Evolutionary conservation across 2,797 vertebrate species (phyloP).

Genomic region (Nyctalus aviator): DNA sequence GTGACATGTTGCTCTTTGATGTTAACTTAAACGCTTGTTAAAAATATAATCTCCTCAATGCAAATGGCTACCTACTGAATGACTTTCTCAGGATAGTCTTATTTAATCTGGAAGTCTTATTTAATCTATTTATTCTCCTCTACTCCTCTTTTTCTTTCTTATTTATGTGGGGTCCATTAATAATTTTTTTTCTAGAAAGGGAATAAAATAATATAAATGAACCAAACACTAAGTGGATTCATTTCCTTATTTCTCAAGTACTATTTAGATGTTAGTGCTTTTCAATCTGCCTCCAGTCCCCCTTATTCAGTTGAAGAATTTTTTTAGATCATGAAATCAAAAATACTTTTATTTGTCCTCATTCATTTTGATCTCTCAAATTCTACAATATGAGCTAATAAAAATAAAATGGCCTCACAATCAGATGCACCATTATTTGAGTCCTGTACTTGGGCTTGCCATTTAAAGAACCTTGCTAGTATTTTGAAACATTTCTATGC

Average conservation of each 20-base stretch:
- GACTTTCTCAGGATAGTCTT: background rate
- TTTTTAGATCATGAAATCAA: constrained; percentile 18
- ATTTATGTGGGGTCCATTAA: background rate
- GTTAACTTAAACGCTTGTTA: background rate
- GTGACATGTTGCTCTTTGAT: background rate
- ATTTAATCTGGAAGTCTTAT: background rate
- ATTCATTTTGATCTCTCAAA: constrained; percentile 27
- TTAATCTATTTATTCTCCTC: background rate
- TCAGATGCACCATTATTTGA: background rate
- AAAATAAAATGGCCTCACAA: constrained; percentile 34
- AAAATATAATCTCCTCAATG: background rate
- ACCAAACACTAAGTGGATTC: background rate
- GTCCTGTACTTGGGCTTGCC: background rate
- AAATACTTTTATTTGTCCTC: background rate
- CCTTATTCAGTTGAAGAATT: background rate
- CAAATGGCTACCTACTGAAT: background rate
- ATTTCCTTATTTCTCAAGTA: constrained; percentile 5
- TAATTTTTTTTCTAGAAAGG: background rate
- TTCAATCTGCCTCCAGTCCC: background rate
- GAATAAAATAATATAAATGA: constrained; percentile 16
- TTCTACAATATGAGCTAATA: background rate
- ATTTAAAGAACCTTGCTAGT: background rate
- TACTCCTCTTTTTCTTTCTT: background rate
- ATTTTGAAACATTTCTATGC: background rate
- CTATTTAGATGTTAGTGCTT: background rate